phyloP scores from a whole-genome alignment of 1,140 invertebrate genomes.

The Oedothorax gibbosus region DNA sequence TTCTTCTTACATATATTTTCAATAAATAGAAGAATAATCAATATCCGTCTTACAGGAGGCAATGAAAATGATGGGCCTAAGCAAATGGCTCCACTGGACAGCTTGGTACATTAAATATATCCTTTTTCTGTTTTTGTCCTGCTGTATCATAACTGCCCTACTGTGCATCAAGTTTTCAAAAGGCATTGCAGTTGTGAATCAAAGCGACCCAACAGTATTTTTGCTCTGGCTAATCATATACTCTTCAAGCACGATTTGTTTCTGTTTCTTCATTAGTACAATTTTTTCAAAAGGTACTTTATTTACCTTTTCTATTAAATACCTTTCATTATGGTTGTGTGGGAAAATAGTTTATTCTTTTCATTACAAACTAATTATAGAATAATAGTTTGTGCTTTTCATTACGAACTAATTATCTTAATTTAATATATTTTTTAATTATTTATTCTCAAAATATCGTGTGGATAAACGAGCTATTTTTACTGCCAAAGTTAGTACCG shows the following conservation, averaged over 20 bases:
- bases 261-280: slow-evolving; percentile 73
- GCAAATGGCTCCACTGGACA: slow-evolving; percentile 74
- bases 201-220: slow-evolving; percentile 71
- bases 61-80: slow-evolving; percentile 76
- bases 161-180: slow-evolving; percentile 71
- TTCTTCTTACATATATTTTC: neutral
- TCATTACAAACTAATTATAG: no score
- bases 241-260: slow-evolving; percentile 71
- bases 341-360: no score
- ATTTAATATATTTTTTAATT: no score
- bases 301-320: slow-evolving; percentile 28
- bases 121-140: slow-evolving; percentile 71
- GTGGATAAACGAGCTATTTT: no score
- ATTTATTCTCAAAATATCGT: no score
- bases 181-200: slow-evolving; percentile 73
- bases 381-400: no score
- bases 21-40: neutral
- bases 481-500: no score
- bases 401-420: no score
- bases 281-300: slow-evolving; percentile 76
- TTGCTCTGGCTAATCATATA: slow-evolving; percentile 73
- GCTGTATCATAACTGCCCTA: slow-evolving; percentile 76
- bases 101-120: slow-evolving; percentile 76
- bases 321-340: neutral
- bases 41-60: slow-evolving; percentile 73